A percentile compares a stretch with the other conserved stretches of the same genome.
Evolutionary conservation across 2,888 invertebrate genomes (phyloP).

Genomic region (Ypsolopha sequella): DNA sequence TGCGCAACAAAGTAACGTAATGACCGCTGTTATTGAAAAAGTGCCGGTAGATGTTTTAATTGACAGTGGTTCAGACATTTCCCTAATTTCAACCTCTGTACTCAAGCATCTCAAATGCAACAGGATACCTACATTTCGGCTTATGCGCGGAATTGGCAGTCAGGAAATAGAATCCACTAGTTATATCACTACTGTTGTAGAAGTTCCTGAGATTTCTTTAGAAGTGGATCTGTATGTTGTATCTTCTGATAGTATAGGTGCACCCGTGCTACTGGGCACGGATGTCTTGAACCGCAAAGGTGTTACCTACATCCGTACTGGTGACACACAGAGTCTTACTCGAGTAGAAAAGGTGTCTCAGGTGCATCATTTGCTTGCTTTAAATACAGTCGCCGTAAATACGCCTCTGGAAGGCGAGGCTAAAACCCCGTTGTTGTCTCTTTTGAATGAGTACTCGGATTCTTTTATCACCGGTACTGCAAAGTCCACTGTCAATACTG

Average conservation of each 20-base stretch:
- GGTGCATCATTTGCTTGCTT: background rate
- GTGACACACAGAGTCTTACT: slow-evolving; percentile 8
- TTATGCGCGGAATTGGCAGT: slow-evolving; percentile 15
- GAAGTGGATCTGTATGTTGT: slow-evolving; percentile 17
- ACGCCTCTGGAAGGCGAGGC: slow-evolving; percentile 6
- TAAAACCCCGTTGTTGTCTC: background rate
- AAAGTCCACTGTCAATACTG: too few relatives aligned
- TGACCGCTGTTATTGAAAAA: slow-evolving; percentile 11
- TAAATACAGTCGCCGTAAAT: slow-evolving; percentile 2
- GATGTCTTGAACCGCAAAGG: slow-evolving; percentile 16
- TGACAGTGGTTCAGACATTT: slow-evolving; percentile 8
- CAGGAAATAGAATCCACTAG: slow-evolving; percentile 11
- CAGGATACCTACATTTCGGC: slow-evolving; percentile 6
- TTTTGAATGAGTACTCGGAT: background rate
- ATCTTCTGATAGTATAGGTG: slow-evolving; percentile 7
- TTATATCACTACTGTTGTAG: slow-evolving; percentile 10
- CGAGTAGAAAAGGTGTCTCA: background rate
- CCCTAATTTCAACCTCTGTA: slow-evolving; percentile 11
- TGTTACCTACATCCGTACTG: slow-evolving; percentile 11
- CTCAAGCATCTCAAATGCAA: slow-evolving; percentile 10
- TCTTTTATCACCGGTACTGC: too few relatives aligned
- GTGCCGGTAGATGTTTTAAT: slow-evolving; percentile 16
- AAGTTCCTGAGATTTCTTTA: slow-evolving; percentile 13
- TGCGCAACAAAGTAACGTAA: slow-evolving; percentile 7
- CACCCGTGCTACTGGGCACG: slow-evolving; percentile 14